These are phyloP conservation scores for Larimichthys polyactis DNA, from an alignment of 2,113 vertebrate species.

Conservation along the genomic window DNA sequence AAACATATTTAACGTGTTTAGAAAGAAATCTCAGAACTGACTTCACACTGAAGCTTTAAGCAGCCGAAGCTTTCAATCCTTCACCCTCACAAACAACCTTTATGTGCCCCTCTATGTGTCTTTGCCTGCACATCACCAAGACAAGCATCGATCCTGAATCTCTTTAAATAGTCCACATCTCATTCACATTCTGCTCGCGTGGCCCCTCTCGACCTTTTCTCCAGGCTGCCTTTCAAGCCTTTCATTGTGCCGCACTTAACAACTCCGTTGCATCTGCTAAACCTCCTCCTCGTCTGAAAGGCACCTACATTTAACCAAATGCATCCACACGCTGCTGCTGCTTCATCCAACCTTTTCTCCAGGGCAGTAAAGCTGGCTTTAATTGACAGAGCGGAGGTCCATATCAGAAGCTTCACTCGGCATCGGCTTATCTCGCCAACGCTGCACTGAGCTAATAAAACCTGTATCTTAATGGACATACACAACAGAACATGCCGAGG, in stretches of 20 bases:
- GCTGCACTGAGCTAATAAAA: conserved; percentile 57
- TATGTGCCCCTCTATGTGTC: neutral
- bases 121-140: conserved; percentile 50
- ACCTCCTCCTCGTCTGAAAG: conserved; percentile 42
- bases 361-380: conserved; percentile 48
- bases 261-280: conserved; percentile 44
- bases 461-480: conserved; percentile 69
- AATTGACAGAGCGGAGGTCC: conserved; percentile 47
- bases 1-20: too few relatives aligned
- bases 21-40: too few relatives aligned
- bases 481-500: conserved; percentile 47
- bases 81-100: conserved; percentile 49
- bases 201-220: conserved; percentile 68
- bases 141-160: conserved; percentile 60
- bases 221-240: conserved; percentile 59
- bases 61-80: conserved; percentile 9
- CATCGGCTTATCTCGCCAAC: conserved; percentile 42
- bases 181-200: conserved; percentile 64
- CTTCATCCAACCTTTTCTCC: conserved; percentile 39
- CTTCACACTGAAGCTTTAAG: neutral
- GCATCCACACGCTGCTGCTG: neutral
- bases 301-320: conserved; percentile 59
- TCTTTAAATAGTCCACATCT: conserved; percentile 58
- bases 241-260: conserved; percentile 63
- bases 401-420: conserved; percentile 41